These are phyloP conservation scores for Diarsia brunnea DNA, from an alignment of 2,888 invertebrate genomes.

Conservation along the genomic window DNA sequence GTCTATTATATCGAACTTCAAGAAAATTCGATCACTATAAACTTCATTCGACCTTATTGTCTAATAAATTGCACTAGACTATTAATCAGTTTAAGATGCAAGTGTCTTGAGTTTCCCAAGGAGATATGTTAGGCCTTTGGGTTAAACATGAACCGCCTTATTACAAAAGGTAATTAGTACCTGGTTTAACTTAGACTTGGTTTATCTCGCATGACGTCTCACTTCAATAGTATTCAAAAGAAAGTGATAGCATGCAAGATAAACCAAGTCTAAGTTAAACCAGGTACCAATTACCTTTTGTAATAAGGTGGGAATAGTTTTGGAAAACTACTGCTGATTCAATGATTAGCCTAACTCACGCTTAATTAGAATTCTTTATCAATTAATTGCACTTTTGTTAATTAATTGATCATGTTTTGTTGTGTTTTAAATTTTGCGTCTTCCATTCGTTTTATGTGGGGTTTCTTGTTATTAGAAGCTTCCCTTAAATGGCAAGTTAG, in stretches of 20 bases:
- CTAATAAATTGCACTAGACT: background rate
- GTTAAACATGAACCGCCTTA: no score
- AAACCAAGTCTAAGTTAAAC: no score
- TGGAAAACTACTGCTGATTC: background rate
- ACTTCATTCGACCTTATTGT: background rate
- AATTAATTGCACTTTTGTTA: conserved; percentile 5
- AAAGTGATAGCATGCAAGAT: no score
- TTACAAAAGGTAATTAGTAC: no score
- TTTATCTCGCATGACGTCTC: no score
- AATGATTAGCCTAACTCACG: background rate
- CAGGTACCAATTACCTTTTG: no score
- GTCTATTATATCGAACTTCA: no score
- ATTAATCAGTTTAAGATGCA: conserved; percentile 4
- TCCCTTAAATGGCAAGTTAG: background rate
- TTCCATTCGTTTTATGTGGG: background rate
- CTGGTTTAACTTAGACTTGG: no score
- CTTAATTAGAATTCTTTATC: background rate
- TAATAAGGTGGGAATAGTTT: no score
- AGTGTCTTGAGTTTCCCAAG: conserved; percentile 19
- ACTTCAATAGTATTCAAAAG: no score
- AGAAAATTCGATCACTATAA: background rate
- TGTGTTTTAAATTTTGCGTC: background rate
- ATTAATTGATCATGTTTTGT: background rate
- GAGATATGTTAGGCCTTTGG: background rate
- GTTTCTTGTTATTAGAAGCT: background rate